phyloP scores from a whole-genome alignment of 2,797 vertebrate genomes.

The Malurus splendens region DNA sequence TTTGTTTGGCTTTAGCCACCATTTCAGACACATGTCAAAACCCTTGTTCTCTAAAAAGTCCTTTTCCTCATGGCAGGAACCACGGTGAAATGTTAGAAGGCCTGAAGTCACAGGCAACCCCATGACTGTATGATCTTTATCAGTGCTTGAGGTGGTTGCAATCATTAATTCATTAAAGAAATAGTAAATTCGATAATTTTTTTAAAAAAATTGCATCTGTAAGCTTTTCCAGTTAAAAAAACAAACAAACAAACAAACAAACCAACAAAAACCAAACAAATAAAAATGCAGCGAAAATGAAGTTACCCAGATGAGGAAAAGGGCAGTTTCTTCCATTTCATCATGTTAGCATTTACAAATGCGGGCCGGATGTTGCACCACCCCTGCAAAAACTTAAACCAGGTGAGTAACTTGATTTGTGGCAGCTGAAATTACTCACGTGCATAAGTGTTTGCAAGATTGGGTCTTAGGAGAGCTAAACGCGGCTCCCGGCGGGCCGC shows the following conservation, averaged over 20 bases:
- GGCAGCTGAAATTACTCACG: conserved; percentile 24
- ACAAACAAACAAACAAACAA: not conserved
- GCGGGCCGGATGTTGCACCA: not conserved
- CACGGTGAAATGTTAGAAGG: not conserved
- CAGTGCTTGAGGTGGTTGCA: not conserved
- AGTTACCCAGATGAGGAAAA: not conserved
- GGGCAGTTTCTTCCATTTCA: not conserved
- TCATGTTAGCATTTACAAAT: not conserved
- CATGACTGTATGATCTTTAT: not conserved
- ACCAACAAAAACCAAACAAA: not conserved
- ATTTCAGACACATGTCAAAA: not conserved
- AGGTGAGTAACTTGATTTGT: not conserved
- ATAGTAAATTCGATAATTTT: not conserved
- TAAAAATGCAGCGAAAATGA: not conserved
- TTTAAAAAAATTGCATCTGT: not conserved
- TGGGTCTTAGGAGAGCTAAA: conserved; percentile 28
- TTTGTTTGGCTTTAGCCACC: not conserved
- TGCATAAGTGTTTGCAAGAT: conserved; percentile 27
- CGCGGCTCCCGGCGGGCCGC: not conserved
- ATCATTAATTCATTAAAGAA: not conserved
- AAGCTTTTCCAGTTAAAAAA: not conserved
- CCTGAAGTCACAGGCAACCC: not conserved
- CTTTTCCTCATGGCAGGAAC: not conserved
- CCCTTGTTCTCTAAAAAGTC: not conserved
- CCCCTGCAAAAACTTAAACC: not conserved